These are phyloP conservation scores for Julus scandinavius DNA, from an alignment of 2,888 invertebrate species.

Conservation along the genomic window DNA sequence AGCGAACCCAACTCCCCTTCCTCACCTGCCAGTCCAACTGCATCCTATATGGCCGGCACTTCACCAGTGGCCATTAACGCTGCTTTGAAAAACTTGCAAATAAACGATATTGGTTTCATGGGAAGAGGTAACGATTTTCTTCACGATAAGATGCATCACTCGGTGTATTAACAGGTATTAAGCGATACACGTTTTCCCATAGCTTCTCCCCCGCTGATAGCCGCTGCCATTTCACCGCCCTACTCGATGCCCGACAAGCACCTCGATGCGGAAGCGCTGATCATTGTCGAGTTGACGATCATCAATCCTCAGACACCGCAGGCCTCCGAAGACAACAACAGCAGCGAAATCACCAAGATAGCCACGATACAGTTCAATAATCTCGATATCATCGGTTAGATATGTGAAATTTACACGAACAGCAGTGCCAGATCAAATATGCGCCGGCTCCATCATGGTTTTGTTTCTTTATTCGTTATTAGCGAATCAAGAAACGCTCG, in stretches of 20 bases:
- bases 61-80: slow-evolving; percentile 72
- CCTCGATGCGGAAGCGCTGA: slow-evolving; percentile 67
- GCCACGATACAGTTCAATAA: slow-evolving; percentile 93
- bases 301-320: slow-evolving; percentile 70
- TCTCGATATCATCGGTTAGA: slow-evolving; percentile 88
- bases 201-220: slow-evolving; percentile 45
- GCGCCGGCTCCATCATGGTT: neutral
- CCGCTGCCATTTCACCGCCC: slow-evolving; percentile 10
- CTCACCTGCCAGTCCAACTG: slow-evolving; percentile 74
- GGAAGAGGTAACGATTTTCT: neutral
- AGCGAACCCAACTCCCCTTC: slow-evolving; percentile 91
- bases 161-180: neutral
- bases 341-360: slow-evolving; percentile 72
- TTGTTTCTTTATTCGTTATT: slow-evolving; percentile 54
- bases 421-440: neutral
- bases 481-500: slow-evolving; percentile 96
- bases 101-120: neutral
- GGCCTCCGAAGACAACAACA: slow-evolving; percentile 66
- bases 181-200: neutral
- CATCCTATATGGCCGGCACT: slow-evolving; percentile 68
- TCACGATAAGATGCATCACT: neutral
- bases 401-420: neutral
- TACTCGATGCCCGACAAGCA: slow-evolving; percentile 56
- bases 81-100: slow-evolving; percentile 66
- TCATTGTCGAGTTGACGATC: slow-evolving; percentile 81